A percentile compares a stretch with the other conserved stretches of the same genome.
Evolutionary conservation across 2,888 invertebrate genomes (phyloP).

Genomic region (Cloeon dipterum): DNA sequence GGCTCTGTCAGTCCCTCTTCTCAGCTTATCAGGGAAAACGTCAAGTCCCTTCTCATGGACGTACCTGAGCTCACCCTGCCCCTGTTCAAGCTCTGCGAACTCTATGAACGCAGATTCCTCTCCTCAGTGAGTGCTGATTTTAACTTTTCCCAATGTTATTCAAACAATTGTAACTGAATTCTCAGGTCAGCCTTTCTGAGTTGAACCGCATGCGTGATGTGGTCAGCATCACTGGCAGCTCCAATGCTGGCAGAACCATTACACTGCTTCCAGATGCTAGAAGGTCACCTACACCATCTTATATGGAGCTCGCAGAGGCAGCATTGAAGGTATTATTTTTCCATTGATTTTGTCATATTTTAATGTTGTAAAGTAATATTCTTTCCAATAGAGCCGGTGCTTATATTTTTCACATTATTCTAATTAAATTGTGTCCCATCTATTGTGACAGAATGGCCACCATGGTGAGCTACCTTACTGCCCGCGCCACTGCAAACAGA

Average conservation of each 20-base stretch:
- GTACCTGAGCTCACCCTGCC: constrained; percentile 52
- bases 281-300: constrained; percentile 1
- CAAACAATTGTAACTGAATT: background rate
- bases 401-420: too few species aligned
- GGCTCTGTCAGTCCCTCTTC: background rate
- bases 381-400: background rate
- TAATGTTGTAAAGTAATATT: too few species aligned
- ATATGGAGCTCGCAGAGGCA: background rate
- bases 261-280: constrained; percentile 26
- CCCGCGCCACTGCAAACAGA: constrained; percentile 15
- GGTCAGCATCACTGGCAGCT: constrained; percentile 40
- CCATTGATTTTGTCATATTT: background rate
- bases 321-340: background rate
- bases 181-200: constrained; percentile 36
- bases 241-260: constrained; percentile 45
- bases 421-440: too few species aligned
- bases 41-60: constrained; percentile 47
- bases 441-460: constrained; percentile 2
- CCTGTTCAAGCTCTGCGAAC: constrained; percentile 56
- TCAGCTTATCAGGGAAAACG: constrained; percentile 28
- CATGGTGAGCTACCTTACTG: constrained; percentile 14
- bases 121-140: constrained; percentile 31
- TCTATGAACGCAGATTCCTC: constrained; percentile 59
- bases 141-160: constrained; percentile 18
- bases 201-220: constrained; percentile 53